phyloP scores from a whole-genome alignment of 2,113 vertebrate genomes.

The Leucoraja erinaceus region DNA sequence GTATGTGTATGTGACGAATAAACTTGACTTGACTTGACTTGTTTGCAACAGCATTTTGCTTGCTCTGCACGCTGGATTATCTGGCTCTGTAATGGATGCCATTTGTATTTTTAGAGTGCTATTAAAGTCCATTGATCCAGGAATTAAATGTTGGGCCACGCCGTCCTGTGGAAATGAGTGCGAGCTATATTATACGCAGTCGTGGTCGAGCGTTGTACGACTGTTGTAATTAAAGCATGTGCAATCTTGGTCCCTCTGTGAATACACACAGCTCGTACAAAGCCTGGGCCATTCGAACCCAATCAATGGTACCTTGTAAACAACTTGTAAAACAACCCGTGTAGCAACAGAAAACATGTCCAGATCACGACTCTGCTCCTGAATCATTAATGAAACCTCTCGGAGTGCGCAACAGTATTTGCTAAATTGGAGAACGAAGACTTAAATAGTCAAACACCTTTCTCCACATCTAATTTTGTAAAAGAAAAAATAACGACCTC shows the following conservation, averaged over 20 bases:
- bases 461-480: background rate
- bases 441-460: background rate
- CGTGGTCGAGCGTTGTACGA: background rate
- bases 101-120: background rate
- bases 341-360: background rate
- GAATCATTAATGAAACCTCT: background rate
- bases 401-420: background rate
- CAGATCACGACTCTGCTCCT: background rate
- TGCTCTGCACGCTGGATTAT: background rate
- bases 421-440: background rate
- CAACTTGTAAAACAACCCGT: background rate
- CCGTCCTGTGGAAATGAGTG: background rate
- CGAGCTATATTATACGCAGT: background rate
- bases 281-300: background rate
- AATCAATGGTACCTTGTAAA: background rate
- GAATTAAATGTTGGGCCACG: background rate
- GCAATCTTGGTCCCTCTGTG: background rate
- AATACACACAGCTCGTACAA: background rate
- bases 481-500: background rate
- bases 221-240: background rate
- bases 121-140: background rate
- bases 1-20: too few species aligned
- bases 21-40: too few species aligned
- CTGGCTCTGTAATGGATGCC: constrained; percentile 5
- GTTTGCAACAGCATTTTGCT: background rate